Conservation (phyloP, 2,113 vertebrate genomes). For the Crotalus viridis region DNA sequence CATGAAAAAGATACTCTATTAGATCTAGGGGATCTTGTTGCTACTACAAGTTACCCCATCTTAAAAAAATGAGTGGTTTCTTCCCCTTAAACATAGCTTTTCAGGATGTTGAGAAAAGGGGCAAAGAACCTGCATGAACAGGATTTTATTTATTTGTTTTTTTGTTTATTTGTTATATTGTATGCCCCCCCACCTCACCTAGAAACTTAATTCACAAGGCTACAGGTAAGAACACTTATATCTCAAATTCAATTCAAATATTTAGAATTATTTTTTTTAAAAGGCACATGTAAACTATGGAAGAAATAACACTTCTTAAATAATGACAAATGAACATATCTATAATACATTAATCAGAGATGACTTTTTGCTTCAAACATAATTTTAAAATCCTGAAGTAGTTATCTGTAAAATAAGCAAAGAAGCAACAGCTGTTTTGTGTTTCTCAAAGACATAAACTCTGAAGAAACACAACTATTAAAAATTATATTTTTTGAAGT, state of each 20-base stretch:
- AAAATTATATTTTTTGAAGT: not conserved
- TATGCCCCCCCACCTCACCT: no score
- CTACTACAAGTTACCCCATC: no score
- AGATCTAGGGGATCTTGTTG: not conserved
- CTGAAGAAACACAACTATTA: not conserved
- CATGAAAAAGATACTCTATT: not conserved
- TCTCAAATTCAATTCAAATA: no score
- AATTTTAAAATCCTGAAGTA: not conserved
- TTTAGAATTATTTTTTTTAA: no score
- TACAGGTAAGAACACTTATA: no score
- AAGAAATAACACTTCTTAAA: not conserved
- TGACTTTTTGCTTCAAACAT: not conserved
- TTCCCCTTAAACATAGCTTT: not conserved
- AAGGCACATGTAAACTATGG: not conserved
- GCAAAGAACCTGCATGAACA: not conserved
- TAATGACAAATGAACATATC: not conserved
- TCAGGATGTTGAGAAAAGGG: not conserved
- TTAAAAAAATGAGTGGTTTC: not conserved
- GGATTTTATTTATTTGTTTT: not conserved
- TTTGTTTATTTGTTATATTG: not conserved
- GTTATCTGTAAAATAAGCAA: not conserved
- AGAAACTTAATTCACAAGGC: no score
- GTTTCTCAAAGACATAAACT: not conserved
- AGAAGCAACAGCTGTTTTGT: not conserved
- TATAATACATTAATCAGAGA: not conserved